Conservation (phyloP, 2,797 vertebrate genomes). For the Nannoperca australis region DNA sequence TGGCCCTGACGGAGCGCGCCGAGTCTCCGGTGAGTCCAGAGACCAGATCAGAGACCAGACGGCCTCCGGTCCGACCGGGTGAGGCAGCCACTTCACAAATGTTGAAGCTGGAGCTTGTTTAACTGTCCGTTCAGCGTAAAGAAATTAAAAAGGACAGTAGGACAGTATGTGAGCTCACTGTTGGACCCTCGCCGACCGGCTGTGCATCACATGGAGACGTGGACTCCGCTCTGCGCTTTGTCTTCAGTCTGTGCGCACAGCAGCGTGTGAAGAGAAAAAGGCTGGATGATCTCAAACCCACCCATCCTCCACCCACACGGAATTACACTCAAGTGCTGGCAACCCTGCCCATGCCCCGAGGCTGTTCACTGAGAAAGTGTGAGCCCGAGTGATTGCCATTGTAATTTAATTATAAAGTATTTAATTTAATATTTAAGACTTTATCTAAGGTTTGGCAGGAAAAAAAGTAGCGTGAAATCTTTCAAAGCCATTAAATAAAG, state of each 20-base stretch:
- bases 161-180: constrained; percentile 33
- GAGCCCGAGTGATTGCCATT: background rate
- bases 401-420: constrained; percentile 16
- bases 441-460: constrained; percentile 7
- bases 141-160: background rate
- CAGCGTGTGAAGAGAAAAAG: constrained; percentile 64
- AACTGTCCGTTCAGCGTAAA: constrained; percentile 52
- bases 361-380: background rate
- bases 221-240: constrained; percentile 53
- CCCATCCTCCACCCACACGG: constrained; percentile 79
- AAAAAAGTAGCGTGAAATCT: background rate
- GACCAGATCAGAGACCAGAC: constrained; percentile 78
- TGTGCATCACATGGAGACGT: constrained; percentile 59
- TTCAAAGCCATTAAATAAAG: background rate
- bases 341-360: constrained; percentile 57
- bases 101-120: constrained; percentile 59
- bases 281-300: constrained; percentile 72
- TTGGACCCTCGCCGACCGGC: constrained; percentile 58
- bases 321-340: constrained; percentile 63
- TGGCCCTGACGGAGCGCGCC: constrained; percentile 76
- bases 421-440: constrained; percentile 18
- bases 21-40: constrained; percentile 71
- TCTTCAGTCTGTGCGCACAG: constrained; percentile 66
- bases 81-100: constrained; percentile 79
- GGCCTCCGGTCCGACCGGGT: constrained; percentile 74